Evolutionary conservation across 2,888 invertebrate species (phyloP).

Genomic region (Lasioglossum calceatum): DNA sequence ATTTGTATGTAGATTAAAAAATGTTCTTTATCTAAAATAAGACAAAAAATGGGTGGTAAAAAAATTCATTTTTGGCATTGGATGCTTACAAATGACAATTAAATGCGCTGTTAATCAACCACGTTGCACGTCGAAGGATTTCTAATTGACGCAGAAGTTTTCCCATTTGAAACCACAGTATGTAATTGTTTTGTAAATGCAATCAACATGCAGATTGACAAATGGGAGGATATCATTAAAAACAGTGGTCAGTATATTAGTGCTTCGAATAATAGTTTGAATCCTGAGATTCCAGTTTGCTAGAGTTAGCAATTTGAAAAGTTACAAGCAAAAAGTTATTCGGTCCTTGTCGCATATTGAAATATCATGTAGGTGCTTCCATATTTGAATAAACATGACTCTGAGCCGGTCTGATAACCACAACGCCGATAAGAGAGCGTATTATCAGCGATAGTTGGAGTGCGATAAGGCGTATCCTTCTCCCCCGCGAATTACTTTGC

Average conservation of each 20-base stretch:
- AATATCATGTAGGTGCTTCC: background rate
- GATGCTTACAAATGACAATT: background rate
- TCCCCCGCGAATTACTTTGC: conserved; percentile 2
- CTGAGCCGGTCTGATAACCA: background rate
- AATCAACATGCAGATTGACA: background rate
- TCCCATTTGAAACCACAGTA: background rate
- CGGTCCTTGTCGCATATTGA: background rate
- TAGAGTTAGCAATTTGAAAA: background rate
- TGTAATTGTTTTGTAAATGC: background rate
- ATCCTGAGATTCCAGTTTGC: background rate
- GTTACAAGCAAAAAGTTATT: background rate
- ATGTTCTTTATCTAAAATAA: background rate
- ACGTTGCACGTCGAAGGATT: background rate
- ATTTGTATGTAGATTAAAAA: background rate
- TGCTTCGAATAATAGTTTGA: background rate
- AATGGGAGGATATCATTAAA: background rate
- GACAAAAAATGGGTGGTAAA: background rate
- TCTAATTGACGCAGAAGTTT: too few species aligned
- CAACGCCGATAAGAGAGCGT: conserved; percentile 25
- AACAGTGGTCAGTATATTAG: background rate
- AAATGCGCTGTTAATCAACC: background rate
- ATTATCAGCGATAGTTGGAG: conserved; percentile 8
- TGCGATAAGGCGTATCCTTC: conserved; percentile 31
- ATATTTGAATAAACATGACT: background rate
- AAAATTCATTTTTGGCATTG: background rate